Evolutionary conservation across 2,888 invertebrate genomes (phyloP), one percentile per base, ranked within the genome.

Genomic region (Agrochola lychnidis): DNA sequence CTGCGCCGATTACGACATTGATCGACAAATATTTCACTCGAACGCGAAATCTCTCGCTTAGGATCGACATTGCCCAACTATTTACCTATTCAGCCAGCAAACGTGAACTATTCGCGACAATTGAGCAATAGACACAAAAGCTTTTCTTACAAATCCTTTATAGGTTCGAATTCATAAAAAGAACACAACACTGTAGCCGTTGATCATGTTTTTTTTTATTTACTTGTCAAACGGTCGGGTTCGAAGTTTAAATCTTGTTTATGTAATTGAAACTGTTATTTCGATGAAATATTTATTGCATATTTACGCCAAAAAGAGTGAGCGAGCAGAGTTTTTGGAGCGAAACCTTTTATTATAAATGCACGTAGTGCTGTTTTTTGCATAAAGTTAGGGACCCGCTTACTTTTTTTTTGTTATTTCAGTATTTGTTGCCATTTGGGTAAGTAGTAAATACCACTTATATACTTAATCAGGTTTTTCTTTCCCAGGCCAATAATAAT

Each of bases 31-130:
- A 90, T 90, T 88, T 91, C 90, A 89, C 89, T 89, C 80, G 84
- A 87, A 90, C 82, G 83, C 81, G 83, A 89, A 87, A 88, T 89
- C 82, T 84, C 85, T 87, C 88, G 86, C 86, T 88, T 87, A 79
- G 79, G 82, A 84, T 87, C 82, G 80, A 85, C 53, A 82, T 91
- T 91, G 84, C 90, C 45, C 62, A 90, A 91, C 85, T 87, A 86
- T 90, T 92, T 92, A 89, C 90, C 89, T 91, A 93, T 92, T 93
- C 91, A 88, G 85, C 75, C 85, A 89, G 89, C 90, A 88, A 89
- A 87, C 88, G 80, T 82, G 80, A 76, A 79, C 69, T 71, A 85
- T 78, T 69, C 67, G 78, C 67, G 82, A 79, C 73, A 70, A 79
- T 78, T 80, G 40, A 79, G 81, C 76, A 84, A 84, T 76, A 61